These are phyloP conservation scores for Unio delphinus DNA, from an alignment of 2,888 invertebrate species.

Conservation along the genomic window DNA sequence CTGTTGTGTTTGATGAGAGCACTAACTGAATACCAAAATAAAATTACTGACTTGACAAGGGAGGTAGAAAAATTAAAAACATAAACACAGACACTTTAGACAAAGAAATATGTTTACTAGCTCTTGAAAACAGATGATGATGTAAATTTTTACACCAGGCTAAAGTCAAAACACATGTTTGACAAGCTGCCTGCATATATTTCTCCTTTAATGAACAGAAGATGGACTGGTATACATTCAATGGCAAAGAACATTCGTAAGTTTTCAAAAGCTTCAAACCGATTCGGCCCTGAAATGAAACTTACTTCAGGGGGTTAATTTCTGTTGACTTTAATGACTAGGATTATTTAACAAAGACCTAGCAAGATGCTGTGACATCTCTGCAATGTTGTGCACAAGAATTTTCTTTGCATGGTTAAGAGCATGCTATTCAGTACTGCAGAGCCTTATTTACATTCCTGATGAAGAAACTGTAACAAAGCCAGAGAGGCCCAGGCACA, in stretches of 20 bases:
- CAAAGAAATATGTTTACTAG: slow-evolving; percentile 8
- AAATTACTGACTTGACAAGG: slow-evolving; percentile 4
- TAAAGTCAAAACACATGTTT: slow-evolving; percentile 10
- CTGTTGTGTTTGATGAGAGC: too few species aligned
- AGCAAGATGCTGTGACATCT: slow-evolving; percentile 20
- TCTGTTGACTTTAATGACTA: slow-evolving; percentile 21
- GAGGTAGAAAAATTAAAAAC: neutral
- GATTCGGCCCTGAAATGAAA: slow-evolving; percentile 23
- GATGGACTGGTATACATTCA: slow-evolving; percentile 16
- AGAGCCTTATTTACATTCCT: slow-evolving; percentile 14
- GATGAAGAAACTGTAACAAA: slow-evolving; percentile 17
- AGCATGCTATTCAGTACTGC: slow-evolving; percentile 1
- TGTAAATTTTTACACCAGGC: slow-evolving; percentile 21
- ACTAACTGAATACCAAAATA: neutral
- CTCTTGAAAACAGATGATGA: slow-evolving; percentile 21
- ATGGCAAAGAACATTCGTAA: slow-evolving; percentile 9
- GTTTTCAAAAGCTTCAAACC: neutral
- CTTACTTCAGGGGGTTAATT: slow-evolving; percentile 22
- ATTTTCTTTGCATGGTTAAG: slow-evolving; percentile 19
- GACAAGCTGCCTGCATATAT: slow-evolving; percentile 16
- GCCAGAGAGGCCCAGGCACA: slow-evolving; percentile 12
- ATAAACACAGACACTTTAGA: slow-evolving; percentile 1
- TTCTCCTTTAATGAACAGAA: slow-evolving; percentile 18
- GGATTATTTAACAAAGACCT: slow-evolving; percentile 22
- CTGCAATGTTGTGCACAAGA: slow-evolving; percentile 16